phyloP scores from a whole-genome alignment of 2,888 invertebrate genomes.

The Folsomia candida region DNA sequence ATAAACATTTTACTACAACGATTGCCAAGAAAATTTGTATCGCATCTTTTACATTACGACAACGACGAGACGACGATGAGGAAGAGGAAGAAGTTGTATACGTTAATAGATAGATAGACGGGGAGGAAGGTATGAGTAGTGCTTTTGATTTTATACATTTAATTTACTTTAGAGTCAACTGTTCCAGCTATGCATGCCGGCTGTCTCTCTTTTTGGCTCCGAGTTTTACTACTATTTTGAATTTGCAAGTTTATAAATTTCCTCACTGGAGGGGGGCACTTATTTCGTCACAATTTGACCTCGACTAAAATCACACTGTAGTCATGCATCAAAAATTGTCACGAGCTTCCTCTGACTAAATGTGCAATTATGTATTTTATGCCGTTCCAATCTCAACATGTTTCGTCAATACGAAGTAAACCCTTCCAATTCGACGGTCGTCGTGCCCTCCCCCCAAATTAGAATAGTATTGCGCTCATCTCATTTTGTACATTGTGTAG shows the following conservation, averaged over 20 bases:
- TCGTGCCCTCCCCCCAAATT: not conserved
- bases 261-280: not conserved
- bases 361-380: no score
- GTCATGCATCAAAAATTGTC: no score
- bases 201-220: no score
- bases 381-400: no score
- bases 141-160: not conserved
- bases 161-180: not conserved
- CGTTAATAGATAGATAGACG: not conserved
- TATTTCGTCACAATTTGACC: no score
- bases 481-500: constrained; percentile 4
- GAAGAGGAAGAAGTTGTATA: not conserved
- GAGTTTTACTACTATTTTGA: not conserved
- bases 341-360: no score
- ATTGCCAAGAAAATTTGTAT: not conserved
- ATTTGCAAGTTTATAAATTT: not conserved
- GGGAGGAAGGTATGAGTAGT: not conserved
- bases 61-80: no score
- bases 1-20: not conserved
- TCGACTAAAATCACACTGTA: no score
- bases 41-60: no score
- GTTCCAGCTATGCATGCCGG: no score
- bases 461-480: not conserved
- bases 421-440: no score
- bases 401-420: no score